Base-by-base conservation (phyloP, 2,797 vertebrate species). In the Discoglossus pictus region DNA sequence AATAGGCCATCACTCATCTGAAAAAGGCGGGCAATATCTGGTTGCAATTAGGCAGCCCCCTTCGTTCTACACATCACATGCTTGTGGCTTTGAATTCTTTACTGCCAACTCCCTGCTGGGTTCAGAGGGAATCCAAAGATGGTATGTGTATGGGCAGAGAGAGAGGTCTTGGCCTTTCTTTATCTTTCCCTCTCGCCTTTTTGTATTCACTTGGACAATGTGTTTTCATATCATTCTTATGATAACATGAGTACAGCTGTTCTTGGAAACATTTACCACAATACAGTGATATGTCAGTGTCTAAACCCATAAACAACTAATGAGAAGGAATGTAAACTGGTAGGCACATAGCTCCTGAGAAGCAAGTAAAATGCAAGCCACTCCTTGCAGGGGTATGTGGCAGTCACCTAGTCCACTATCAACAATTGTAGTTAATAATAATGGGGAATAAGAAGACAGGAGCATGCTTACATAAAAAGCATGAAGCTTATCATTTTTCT, bases 11-110 rank as follows among this genome's bases (percentile, higher is more conserved):
- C 89, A 87, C 67, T 91, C 90, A 89, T 84, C 59, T 34, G 50
- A 75, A 82, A 80, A 75, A 80, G 76, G 80, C 12, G 60, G 81
- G 80, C 61, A 84, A 81, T 78, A 87, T 93, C 90, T 94, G 93
- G 80, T 92, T 89, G 83, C 80, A 90, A 93, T 96, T 92, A 94
- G 58, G 42, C 80, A 82, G 82, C 86, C 67, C 70, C 70, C 79
- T 79, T 82, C 80, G 65, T 91, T 87, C 85, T 87, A 80, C 75
- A 81, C 82, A 83, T 80, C 73, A 69, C 68, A 80, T 86, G 83
- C 78, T 78, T 76, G 79, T 86, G 81, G 80, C 83, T 88, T 83
- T 74, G 74, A 83, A 90, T 85, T 85, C 84, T 87, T 90, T 88
- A 83, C 86, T 89, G 89, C 89, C 83, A 83, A 80, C 82, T 83